Evolutionary conservation across 2,888 invertebrate species (phyloP).

Genomic region (Nomada goodeniana): DNA sequence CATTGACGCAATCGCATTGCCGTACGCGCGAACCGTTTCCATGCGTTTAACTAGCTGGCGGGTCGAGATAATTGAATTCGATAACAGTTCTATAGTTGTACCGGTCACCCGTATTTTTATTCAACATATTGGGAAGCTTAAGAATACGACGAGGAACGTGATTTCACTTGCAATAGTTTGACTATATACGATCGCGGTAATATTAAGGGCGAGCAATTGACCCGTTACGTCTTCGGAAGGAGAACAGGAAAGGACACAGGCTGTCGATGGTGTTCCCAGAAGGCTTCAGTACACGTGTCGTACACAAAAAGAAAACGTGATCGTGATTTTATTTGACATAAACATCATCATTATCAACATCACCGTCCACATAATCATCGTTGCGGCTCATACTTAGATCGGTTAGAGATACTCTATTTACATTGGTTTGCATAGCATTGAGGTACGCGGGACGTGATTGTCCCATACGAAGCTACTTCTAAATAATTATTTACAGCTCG

Average conservation of each 20-base stretch:
- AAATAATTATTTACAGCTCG: constrained; percentile 76
- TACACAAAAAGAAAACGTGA: constrained; percentile 59
- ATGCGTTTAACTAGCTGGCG: background rate
- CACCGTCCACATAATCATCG: constrained; percentile 50
- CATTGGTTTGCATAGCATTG: constrained; percentile 75
- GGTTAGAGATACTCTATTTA: constrained; percentile 77
- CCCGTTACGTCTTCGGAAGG: background rate
- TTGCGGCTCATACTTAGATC: constrained; percentile 57
- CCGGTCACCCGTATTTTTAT: background rate
- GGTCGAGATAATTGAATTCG: background rate
- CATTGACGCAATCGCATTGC: constrained; percentile 1
- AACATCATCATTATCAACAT: constrained; percentile 46
- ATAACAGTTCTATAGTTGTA: background rate
- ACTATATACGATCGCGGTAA: background rate
- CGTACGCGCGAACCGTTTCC: background rate
- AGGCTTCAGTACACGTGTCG: constrained; percentile 16
- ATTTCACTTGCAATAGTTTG: background rate
- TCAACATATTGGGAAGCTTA: background rate
- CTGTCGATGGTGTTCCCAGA: constrained; percentile 7
- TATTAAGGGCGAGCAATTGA: background rate
- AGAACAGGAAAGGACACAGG: constrained; percentile 34
- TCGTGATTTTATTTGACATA: constrained; percentile 77
- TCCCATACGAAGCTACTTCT: constrained; percentile 29
- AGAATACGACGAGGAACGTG: background rate
- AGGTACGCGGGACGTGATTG: constrained; percentile 12